Percentiles rank a stretch among this genome's conserved stretches.
Evolutionary conservation across 2,888 invertebrate species (phyloP).

Genomic region (Glyphotaelius pellucidus): DNA sequence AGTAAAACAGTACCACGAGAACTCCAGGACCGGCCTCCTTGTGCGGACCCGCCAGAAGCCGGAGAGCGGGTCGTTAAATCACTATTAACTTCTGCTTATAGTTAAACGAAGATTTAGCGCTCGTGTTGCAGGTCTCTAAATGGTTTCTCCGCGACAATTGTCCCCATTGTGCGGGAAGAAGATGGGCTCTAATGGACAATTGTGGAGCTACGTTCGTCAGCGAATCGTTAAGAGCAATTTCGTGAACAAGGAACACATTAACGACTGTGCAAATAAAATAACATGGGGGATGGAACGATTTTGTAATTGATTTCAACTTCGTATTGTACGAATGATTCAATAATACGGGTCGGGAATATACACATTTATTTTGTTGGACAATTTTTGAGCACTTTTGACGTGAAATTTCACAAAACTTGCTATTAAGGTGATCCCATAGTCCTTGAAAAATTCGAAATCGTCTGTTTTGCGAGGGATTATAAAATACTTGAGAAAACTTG

Average conservation of each 20-base stretch:
- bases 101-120: constrained; percentile 40
- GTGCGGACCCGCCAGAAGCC: background rate
- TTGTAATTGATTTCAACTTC: background rate
- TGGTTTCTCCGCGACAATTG: constrained; percentile 8
- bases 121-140: constrained; percentile 39
- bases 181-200: background rate
- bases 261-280: background rate
- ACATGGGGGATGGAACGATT: background rate
- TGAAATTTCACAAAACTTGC: background rate
- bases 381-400: background rate
- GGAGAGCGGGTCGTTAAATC: constrained; percentile 14
- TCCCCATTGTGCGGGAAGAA: constrained; percentile 6
- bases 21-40: background rate
- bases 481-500: too few relatives aligned
- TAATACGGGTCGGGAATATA: background rate
- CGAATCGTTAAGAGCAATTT: background rate
- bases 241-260: background rate
- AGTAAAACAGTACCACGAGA: background rate
- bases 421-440: too few relatives aligned
- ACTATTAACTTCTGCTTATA: constrained; percentile 30
- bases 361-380: background rate
- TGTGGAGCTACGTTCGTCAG: background rate
- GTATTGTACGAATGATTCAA: background rate
- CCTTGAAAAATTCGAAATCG: too few relatives aligned
- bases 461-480: too few relatives aligned